These are phyloP conservation scores for Epirrita christyi DNA, from an alignment of 2,888 invertebrate species.

Conservation along the genomic window DNA sequence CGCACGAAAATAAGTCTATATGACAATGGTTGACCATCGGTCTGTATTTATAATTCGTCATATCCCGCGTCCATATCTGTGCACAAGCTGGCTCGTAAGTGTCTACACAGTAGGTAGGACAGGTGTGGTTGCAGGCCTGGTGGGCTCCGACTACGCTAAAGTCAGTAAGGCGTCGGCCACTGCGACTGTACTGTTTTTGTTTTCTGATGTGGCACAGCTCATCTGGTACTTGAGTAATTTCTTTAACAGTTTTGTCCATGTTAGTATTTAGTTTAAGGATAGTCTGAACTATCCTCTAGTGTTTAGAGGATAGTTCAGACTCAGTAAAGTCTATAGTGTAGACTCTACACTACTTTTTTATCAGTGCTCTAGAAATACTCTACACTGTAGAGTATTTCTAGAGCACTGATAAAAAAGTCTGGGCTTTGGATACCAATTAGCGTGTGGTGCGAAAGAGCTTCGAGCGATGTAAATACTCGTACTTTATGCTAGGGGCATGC, in stretches of 20 bases:
- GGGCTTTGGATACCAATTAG: no score
- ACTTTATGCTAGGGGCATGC: no score
- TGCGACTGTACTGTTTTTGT: conserved; percentile 8
- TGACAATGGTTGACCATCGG: conserved; percentile 77
- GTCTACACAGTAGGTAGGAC: conserved; percentile 70
- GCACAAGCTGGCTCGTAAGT: conserved; percentile 71
- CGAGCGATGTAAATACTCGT: no score
- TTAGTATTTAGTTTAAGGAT: neutral
- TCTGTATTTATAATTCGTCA: conserved; percentile 37
- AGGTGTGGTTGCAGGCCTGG: conserved; percentile 72
- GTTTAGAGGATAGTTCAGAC: no score
- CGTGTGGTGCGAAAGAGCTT: no score
- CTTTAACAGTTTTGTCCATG: conserved; percentile 38
- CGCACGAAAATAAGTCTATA: conserved; percentile 72
- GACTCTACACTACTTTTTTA: no score
- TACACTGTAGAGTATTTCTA: no score
- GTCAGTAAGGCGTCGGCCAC: conserved; percentile 55
- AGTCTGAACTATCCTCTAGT: neutral
- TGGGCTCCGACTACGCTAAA: conserved; percentile 66
- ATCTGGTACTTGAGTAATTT: conserved; percentile 50
- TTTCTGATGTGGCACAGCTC: conserved; percentile 44
- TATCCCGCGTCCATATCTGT: conserved; percentile 53
- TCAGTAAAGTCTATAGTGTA: no score
- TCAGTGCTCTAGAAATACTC: no score
- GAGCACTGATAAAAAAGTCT: no score